Evolutionary conservation across 2,113 vertebrate genomes (phyloP), one percentile per base, ranked within the genome.

Genomic region (Pyxicephalus adspersus): DNA sequence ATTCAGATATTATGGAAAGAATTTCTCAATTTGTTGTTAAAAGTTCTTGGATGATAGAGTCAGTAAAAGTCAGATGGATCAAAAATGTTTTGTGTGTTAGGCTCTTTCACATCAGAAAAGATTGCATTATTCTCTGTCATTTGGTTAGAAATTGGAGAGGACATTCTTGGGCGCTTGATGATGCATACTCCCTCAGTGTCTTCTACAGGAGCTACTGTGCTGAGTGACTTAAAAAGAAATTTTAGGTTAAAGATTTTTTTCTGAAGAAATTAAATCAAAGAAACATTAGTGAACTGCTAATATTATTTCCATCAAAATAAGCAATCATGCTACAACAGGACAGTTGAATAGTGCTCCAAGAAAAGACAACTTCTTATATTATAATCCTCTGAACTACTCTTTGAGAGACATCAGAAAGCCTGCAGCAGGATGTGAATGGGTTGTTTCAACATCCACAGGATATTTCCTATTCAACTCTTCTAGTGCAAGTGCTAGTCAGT

Each of bases 131-230:
- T 50, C 45, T 73, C 31, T 55, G 38, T 45, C 15, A 45, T 45
- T 13, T 45, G 38, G 38, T 81, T 54, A 58, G 91, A 87, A 0
- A 89, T 86, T 55, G 61, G 15, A 7, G 38, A 78, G 2, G 94
- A 91, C 83, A 98, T 90, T 29, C 96, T 88, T 0, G 93, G 95
- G 5, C 96, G 95, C 73, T 98, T 99, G 70, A 95, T 95, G 1
- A 95, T 91, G 85, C 94, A 94, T 76, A 93, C 94, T 1, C 97
- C 95, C 22, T 88, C 90, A 0, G 85, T 4, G 1, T 83, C 85
- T 19, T 93, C 91, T 87, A 92, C 91, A 7, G 91, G 87, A 0
- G 90, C 89, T 83, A 87, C 90, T 0, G 89, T 91, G 85, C 91
- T 91, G 68, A 95, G 91, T 11, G 93, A 94, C 95, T 97, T 89